Evolutionary conservation across 2,113 vertebrate species (phyloP).

Genomic region (Anthoscopus minutus): DNA sequence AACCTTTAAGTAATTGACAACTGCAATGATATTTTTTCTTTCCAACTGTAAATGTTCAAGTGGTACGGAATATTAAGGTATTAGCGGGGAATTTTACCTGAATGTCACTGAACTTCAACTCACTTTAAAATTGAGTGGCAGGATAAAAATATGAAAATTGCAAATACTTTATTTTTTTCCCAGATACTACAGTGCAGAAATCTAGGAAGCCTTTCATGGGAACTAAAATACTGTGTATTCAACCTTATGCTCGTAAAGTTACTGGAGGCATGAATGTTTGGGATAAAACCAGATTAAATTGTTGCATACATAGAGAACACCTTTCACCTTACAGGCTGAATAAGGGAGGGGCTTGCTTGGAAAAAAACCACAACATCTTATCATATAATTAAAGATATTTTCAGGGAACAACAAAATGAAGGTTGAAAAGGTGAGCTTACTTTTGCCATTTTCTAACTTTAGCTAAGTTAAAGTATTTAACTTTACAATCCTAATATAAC

Average conservation of each 20-base stretch:
- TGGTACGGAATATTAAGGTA: neutral
- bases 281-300: neutral
- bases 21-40: neutral
- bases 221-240: neutral
- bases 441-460: neutral
- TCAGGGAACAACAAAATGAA: neutral
- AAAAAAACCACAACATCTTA: neutral
- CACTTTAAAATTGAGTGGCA: neutral
- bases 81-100: neutral
- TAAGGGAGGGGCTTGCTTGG: neutral
- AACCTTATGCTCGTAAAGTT: neutral
- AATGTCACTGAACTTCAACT: neutral
- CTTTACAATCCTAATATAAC: neutral
- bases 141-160: neutral
- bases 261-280: neutral
- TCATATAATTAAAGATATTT: neutral
- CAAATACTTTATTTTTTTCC: neutral
- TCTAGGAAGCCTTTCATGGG: neutral
- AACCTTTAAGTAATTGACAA: constrained; percentile 8
- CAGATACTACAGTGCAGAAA: neutral
- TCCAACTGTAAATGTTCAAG: neutral
- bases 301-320: neutral
- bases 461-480: neutral
- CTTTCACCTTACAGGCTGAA: neutral
- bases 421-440: neutral